Base-by-base conservation (phyloP, 2,888 invertebrate genomes). In the Torymus texanus region DNA sequence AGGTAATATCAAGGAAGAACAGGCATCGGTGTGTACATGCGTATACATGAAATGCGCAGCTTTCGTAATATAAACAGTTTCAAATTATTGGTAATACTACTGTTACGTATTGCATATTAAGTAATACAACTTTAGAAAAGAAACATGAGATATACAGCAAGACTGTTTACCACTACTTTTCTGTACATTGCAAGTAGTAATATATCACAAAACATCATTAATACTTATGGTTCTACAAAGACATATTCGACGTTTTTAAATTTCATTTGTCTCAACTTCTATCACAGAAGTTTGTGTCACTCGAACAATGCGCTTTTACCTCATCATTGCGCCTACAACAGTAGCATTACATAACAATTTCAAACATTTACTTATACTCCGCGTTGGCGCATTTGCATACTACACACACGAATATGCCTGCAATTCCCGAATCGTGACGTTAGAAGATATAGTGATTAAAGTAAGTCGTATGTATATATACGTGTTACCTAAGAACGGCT, bases 311-410 rank as follows among this genome's bases (percentile, higher is more conserved):
- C 41, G 8, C 10, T 41, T 41, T 8, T 8, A 41, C 0, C 41
- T 8, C 41, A 41, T 41, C 41, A 41, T 41, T 41, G 41, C 41
- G 41, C 8, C 41, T 41, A 41, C 41, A 41, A 78, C 56, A 74
- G 68, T 68, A 74, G 21, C 41, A 58, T 78, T 78, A 63, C 68
- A 13, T 62, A 70, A 70, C 13, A 74, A 68, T 50, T 41, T 21
- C 16, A 56, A 67, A 56, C 16, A 50, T 75, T 70, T 58, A 59
- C 12, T 41, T 41, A 41, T 41, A n/a, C 51, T 56, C 8, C 61
- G 61, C 16, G 55, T 21, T 73, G 21, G 21, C 2, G 66, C 62
- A 58, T 24, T 58, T n/a, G 21, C 56, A n/a, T 63, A 14, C 63
- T 21, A 67, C 56, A 66, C 18, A 65, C 16, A 67, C 41, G 55